Percentiles rank a stretch among this genome's conserved stretches.
Evolutionary conservation across 2,113 vertebrate genomes (phyloP).

Genomic region (Sus scrofa): DNA sequence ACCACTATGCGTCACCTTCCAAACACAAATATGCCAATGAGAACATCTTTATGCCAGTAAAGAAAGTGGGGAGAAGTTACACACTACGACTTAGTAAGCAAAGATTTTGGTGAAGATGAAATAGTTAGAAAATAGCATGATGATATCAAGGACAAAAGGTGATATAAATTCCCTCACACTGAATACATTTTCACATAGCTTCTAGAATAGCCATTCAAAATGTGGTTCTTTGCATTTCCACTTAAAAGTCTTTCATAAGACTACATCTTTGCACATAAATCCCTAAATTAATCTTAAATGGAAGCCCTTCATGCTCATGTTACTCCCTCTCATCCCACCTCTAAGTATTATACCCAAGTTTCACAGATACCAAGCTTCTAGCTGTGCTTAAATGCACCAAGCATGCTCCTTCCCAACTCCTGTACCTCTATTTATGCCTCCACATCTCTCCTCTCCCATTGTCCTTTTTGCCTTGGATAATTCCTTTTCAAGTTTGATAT

Average conservation of each 20-base stretch:
- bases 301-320: background rate
- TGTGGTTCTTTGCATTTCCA: background rate
- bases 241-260: background rate
- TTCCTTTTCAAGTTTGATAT: background rate
- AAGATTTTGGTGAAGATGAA: background rate
- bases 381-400: background rate
- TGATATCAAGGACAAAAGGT: background rate
- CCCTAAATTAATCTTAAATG: background rate
- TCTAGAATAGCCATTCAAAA: background rate
- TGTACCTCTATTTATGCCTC: background rate
- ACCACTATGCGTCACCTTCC: background rate
- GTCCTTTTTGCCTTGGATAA: background rate
- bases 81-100: background rate
- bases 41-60: background rate
- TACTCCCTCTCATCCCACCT: background rate
- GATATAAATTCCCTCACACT: background rate
- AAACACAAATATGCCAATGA: background rate
- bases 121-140: background rate
- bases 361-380: background rate
- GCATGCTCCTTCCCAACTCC: accelerated
- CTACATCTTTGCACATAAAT: background rate
- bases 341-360: background rate
- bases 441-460: background rate
- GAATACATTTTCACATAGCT: background rate
- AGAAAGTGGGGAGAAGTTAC: background rate